Conservation (phyloP, 2,797 vertebrate species). For the Rhinichthys osculus region DNA sequence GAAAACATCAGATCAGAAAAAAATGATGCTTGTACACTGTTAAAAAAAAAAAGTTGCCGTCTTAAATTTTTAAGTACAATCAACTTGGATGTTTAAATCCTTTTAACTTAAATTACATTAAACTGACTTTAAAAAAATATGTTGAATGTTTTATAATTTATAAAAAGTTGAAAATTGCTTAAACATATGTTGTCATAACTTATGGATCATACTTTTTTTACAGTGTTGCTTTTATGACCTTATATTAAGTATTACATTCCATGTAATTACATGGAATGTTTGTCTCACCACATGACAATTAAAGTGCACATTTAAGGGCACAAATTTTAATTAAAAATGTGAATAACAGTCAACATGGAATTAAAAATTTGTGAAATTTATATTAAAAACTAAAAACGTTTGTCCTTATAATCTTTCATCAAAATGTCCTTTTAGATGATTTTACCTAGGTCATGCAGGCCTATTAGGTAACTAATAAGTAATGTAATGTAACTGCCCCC, state of each 20-base stretch:
- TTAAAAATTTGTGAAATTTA: not conserved
- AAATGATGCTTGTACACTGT: not conserved
- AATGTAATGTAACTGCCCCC: not conserved
- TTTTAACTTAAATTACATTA: no score
- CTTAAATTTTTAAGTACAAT: no score
- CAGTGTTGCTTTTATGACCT: not conserved
- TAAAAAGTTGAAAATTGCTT: no score
- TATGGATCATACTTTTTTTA: no score
- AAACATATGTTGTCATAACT: no score
- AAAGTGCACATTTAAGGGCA: not conserved
- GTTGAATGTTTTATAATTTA: no score
- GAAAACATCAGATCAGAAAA: not conserved
- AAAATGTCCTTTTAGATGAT: not conserved
- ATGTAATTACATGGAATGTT: not conserved
- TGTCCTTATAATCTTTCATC: not conserved
- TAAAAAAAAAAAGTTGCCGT: no score
- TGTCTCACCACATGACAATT: not conserved
- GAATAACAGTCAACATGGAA: not conserved
- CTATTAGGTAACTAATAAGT: not conserved
- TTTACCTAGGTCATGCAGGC: not conserved
- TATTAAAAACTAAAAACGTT: not conserved
- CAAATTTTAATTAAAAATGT: not conserved
- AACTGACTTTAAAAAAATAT: no score
- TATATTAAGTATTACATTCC: not conserved
- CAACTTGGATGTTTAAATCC: no score